Conservation (phyloP, 1,140 invertebrate genomes). For the Lasioglossum baleicum region DNA sequence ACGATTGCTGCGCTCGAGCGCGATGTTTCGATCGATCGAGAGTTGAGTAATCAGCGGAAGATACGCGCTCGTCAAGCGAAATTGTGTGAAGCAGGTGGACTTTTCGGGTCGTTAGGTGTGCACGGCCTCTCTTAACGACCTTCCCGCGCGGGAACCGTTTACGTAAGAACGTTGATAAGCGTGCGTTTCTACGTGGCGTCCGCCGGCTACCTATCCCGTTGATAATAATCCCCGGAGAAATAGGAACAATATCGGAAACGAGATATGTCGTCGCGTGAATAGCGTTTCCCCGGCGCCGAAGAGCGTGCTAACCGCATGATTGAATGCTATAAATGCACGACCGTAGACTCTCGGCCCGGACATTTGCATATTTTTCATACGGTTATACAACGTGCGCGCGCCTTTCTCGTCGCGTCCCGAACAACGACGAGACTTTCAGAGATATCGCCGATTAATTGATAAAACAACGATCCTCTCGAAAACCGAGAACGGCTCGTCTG, state of each 20-base stretch:
- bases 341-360: neutral
- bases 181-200: slow-evolving; percentile 28
- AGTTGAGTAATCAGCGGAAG: neutral
- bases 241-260: slow-evolving; percentile 6
- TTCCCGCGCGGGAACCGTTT: slow-evolving; percentile 17
- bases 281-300: neutral
- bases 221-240: neutral
- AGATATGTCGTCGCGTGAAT: neutral
- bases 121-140: neutral
- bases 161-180: slow-evolving; percentile 20
- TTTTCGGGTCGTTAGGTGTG: neutral
- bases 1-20: too few relatives aligned
- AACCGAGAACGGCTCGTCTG: too few relatives aligned
- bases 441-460: neutral
- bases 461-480: too few relatives aligned
- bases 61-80: neutral
- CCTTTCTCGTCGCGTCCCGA: too few relatives aligned
- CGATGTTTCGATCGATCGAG: too few relatives aligned
- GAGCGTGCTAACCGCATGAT: neutral
- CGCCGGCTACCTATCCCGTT: neutral
- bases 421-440: neutral
- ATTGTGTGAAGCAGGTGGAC: neutral
- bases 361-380: slow-evolving; percentile 1
- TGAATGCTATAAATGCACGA: slow-evolving; percentile 10
- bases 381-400: neutral